Evolutionary conservation across 64 coral and sea anemone genomes (phyloP).

Genomic region (Montipora sp.): DNA sequence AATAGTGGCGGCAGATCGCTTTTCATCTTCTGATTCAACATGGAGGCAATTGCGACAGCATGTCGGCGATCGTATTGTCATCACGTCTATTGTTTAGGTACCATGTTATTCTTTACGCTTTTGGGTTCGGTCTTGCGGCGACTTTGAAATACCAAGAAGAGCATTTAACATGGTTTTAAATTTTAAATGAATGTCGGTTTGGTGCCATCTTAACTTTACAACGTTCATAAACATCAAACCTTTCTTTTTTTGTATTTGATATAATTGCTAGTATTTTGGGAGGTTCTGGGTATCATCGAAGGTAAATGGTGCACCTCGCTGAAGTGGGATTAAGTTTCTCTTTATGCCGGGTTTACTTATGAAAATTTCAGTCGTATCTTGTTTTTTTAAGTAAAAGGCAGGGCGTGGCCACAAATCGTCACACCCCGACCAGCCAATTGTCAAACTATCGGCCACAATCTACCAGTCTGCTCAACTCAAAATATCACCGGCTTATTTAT

Average conservation of each 20-base stretch:
- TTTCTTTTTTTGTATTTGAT: neutral
- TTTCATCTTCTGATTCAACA: neutral
- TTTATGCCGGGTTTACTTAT: neutral
- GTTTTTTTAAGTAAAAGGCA: neutral
- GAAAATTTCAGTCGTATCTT: neutral
- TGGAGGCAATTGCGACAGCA: neutral
- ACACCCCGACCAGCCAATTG: neutral
- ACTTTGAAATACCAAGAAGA: slow-evolving; percentile 7
- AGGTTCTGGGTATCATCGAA: neutral
- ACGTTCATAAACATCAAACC: neutral
- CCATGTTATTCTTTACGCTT: too few species aligned
- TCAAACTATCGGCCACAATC: neutral
- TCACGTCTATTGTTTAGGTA: neutral
- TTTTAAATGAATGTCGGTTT: slow-evolving; percentile 26
- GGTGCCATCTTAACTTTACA: slow-evolving; percentile 16
- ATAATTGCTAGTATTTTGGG: neutral
- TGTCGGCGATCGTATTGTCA: neutral
- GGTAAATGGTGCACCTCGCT: neutral
- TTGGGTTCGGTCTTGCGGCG: neutral
- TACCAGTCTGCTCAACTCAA: neutral
- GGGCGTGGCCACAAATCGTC: slow-evolving; percentile 1
- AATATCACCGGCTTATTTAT: neutral
- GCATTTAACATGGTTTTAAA: slow-evolving; percentile 4
- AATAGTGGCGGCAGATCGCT: neutral
- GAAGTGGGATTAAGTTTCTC: too few species aligned